Evolutionary conservation across 2,888 invertebrate genomes (phyloP).

Genomic region (Torymus aiolomorphi): DNA sequence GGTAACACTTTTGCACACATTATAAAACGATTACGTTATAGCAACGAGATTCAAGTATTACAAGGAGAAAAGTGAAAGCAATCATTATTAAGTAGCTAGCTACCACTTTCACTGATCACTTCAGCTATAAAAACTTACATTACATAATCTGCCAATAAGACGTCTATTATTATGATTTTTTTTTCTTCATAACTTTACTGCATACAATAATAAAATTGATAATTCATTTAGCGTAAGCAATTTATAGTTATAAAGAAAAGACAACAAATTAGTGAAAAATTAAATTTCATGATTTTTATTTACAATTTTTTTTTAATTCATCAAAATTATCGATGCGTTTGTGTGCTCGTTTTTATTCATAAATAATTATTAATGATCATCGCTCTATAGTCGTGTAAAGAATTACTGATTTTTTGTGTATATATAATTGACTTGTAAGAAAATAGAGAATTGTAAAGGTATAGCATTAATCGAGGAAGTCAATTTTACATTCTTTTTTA

Average conservation of each 20-base stretch:
- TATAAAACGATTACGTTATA: conserved; percentile 19
- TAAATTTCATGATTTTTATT: no score
- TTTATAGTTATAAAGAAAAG: no score
- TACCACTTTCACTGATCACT: conserved; percentile 47
- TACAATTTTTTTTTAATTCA: no score
- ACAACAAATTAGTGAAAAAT: no score
- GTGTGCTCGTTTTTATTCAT: no score
- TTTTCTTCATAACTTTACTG: conserved; percentile 3
- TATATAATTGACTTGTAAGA: no score
- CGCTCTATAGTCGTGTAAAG: neutral
- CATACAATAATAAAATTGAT: neutral
- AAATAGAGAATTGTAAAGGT: no score
- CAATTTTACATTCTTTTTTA: no score
- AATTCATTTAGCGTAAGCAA: neutral
- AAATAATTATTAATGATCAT: neutral
- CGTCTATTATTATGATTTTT: conserved; percentile 10
- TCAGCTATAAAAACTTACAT: conserved; percentile 25
- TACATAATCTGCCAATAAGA: conserved; percentile 30
- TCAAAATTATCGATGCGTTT: no score
- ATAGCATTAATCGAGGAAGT: no score
- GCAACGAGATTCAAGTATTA: neutral
- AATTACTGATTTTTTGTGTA: neutral
- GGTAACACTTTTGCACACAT: conserved; percentile 1
- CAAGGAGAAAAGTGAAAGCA: conserved; percentile 45
- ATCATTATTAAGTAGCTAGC: conserved; percentile 34